These are phyloP conservation scores for Nesogale talazaci DNA, from an alignment of 2,113 vertebrate species.

Conservation along the genomic window DNA sequence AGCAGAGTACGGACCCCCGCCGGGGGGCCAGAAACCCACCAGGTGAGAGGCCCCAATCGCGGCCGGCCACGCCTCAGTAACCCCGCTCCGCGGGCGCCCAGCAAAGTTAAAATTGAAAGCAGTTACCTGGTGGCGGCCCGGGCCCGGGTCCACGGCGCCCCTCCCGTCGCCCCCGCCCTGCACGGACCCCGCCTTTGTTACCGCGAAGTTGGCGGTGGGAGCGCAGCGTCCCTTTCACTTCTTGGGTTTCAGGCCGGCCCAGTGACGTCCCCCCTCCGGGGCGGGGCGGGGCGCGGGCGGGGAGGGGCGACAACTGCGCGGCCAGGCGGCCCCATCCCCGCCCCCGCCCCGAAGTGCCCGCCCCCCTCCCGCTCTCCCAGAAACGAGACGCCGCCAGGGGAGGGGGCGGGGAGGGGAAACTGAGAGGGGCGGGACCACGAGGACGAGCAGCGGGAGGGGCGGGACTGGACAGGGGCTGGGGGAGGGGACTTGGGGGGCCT, in stretches of 20 bases:
- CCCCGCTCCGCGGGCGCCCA: conserved; percentile 69
- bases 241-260: conserved; percentile 81
- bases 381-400: background rate
- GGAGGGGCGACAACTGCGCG: conserved; percentile 16
- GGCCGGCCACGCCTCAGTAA: conserved; percentile 66
- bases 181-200: conserved; percentile 83
- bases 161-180: conserved; percentile 10
- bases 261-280: conserved; percentile 81
- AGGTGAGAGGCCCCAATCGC: conserved; percentile 66
- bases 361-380: conserved; percentile 26
- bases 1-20: too few relatives aligned
- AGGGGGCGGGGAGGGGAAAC: background rate
- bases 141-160: background rate
- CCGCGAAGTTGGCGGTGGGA: conserved; percentile 81
- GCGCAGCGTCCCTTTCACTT: conserved; percentile 81
- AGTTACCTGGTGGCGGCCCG: background rate
- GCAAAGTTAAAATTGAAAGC: conserved; percentile 78
- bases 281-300: conserved; percentile 63
- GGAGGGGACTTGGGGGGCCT: background rate
- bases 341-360: conserved; percentile 9
- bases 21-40: background rate
- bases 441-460: background rate
- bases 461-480: background rate
- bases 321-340: background rate
- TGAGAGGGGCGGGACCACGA: background rate